These are phyloP conservation scores for Leptinotarsa haldemani DNA, from an alignment of 2,888 invertebrate genomes.

Conservation along the genomic window DNA sequence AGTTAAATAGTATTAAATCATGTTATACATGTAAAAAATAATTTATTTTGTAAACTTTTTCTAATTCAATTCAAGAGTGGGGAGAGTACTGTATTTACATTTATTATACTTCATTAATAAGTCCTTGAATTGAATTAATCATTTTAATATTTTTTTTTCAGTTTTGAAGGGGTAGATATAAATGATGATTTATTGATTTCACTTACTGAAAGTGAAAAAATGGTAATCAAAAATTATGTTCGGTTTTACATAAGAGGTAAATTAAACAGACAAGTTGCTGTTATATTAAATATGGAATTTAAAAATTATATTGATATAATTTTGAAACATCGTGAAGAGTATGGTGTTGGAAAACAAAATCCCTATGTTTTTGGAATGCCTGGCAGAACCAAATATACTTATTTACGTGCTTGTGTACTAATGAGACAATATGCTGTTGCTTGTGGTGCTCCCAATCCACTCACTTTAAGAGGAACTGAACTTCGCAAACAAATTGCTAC, in stretches of 20 bases:
- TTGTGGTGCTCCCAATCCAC: constrained; percentile 30
- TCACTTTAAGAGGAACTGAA: constrained; percentile 23
- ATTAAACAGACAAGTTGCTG: constrained; percentile 25
- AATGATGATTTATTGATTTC: constrained; percentile 6
- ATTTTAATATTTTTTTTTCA: background rate
- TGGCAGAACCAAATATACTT: background rate
- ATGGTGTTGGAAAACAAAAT: constrained; percentile 14
- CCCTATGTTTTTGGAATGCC: constrained; percentile 27
- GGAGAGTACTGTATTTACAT: no score
- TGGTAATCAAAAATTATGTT: constrained; percentile 1
- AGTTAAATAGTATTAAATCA: no score
- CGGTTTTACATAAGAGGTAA: constrained; percentile 30
- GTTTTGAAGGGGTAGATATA: constrained; percentile 19
- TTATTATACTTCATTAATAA: no score
- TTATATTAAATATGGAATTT: constrained; percentile 18
- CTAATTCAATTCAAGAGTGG: no score
- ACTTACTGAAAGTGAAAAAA: background rate
- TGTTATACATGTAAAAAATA: no score
- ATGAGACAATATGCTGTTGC: constrained; percentile 26
- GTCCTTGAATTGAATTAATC: no score
- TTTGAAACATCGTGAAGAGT: constrained; percentile 10
- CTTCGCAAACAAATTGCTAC: constrained; percentile 32
- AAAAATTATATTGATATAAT: constrained; percentile 12
- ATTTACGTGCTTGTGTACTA: constrained; percentile 27
- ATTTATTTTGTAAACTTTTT: no score